A percentile compares a stretch with the other conserved stretches of the same genome.
These are phyloP conservation scores for Anhinga anhinga DNA, from an alignment of 2,113 vertebrate genomes.

Conservation along the genomic window DNA sequence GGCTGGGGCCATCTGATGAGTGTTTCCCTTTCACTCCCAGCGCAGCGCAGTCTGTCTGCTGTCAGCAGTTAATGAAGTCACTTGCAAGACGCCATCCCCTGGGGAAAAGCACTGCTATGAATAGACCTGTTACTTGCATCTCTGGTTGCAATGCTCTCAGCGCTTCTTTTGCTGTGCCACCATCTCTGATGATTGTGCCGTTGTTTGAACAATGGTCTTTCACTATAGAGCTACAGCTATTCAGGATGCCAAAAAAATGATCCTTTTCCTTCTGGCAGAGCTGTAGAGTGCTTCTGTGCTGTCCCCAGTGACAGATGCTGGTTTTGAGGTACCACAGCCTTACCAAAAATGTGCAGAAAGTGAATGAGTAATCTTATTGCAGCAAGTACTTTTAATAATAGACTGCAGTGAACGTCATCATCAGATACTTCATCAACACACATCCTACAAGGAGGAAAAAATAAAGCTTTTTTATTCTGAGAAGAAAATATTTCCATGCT, in stretches of 20 bases:
- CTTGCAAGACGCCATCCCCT: conserved; percentile 25
- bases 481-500: neutral
- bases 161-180: neutral
- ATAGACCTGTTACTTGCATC: conserved; percentile 10
- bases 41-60: conserved; percentile 45
- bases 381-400: conserved; percentile 39
- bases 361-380: neutral
- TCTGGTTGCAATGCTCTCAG: neutral
- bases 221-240: neutral
- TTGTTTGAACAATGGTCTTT: neutral
- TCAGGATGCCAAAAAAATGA: neutral
- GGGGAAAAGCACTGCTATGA: conserved; percentile 43
- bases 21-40: conserved; percentile 39
- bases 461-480: neutral
- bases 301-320: neutral
- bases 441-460: neutral
- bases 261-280: neutral
- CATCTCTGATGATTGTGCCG: neutral
- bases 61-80: conserved; percentile 58
- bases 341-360: neutral
- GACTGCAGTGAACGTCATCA: neutral
- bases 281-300: neutral
- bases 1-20: conserved; percentile 55
- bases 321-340: neutral
- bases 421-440: neutral